Conservation (phyloP, 2,113 vertebrate species). For the Aplodontia rufa region DNA sequence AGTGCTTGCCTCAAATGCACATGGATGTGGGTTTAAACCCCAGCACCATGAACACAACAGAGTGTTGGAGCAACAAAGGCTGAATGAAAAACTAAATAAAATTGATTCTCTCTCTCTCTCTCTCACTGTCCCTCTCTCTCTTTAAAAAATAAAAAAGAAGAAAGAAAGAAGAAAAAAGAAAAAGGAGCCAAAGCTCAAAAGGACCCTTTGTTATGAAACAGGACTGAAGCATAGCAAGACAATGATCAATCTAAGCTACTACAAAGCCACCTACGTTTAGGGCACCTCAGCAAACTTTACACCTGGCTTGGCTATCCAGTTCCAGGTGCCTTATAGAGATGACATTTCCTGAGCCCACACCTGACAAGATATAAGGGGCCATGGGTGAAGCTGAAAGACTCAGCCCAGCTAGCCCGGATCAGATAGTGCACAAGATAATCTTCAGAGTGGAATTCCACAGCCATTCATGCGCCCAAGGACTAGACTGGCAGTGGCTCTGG, state of each 20-base stretch:
- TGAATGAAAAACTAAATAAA: too few species aligned
- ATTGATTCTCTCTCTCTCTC: too few species aligned
- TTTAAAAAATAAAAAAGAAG: too few species aligned
- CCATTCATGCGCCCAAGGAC: too few species aligned
- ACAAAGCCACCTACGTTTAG: fast-evolving
- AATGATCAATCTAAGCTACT: fast-evolving
- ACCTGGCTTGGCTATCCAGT: fast-evolving
- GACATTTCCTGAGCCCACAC: background rate
- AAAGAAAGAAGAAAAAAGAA: background rate
- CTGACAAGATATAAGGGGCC: background rate
- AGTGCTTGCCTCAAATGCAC: too few species aligned
- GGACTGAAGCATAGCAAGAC: background rate
- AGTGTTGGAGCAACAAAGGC: too few species aligned
- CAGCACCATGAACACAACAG: too few species aligned
- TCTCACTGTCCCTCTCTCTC: too few species aligned
- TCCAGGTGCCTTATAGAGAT: background rate
- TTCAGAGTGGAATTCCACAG: background rate
- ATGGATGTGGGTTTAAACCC: too few species aligned
- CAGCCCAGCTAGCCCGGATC: background rate
- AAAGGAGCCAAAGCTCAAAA: background rate
- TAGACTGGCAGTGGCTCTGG: background rate
- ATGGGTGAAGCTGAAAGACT: background rate
- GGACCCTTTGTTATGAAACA: background rate
- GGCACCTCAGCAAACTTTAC: fast-evolving
- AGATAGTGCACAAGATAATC: fast-evolving